Base-by-base conservation (phyloP, 2,888 invertebrate genomes). In the Lumbricus terrestris region DNA sequence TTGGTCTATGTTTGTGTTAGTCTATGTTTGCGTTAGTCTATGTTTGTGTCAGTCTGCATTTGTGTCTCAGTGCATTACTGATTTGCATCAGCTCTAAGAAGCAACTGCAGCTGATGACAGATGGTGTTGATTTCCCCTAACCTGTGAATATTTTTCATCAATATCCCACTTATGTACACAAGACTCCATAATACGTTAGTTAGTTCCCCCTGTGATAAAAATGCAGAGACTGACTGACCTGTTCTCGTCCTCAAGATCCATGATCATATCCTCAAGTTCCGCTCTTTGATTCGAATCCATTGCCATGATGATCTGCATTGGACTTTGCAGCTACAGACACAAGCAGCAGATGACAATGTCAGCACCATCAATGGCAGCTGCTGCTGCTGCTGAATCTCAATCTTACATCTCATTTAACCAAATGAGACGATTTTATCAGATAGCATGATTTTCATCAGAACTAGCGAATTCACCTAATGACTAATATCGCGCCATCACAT, bases 201-300 rank as follows among this genome's bases (percentile, higher is more conserved):
- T n/a, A 85, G 35, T 23, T 54, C 29, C 23, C 11, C 69, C 13
- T 69, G 69, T 69, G 69, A 16, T 29, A 16, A 40, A 16, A 23
- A n/a, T 0, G 69, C n/a, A n/a, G n/a, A 16, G 20, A 89, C 93
- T 93, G 92, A 95, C n/a, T n/a, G n/a, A n/a, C 95, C 97, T 97
- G 94, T 99, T 99, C 95, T 99, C 99, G 93, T 98, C 97, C 94
- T 99, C 99, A 89, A 99, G 96, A 94, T 98, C 98, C 92, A 96
- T 96, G 91, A 98, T 97, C 96, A 98, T 97, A 69, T 97, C 97
- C 95, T 99, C 99, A 33, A 99, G 96, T 95, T 99, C 99, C 93
- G 98, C 98, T 91, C 98, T 96, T 95, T 99, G 99, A 94, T 98
- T 98, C 90, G 98, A 97, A 95, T 99, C 99, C 93, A 99, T 98